phyloP scores from a whole-genome alignment of 2,113 vertebrate genomes.

The Corydoras sp. region DNA sequence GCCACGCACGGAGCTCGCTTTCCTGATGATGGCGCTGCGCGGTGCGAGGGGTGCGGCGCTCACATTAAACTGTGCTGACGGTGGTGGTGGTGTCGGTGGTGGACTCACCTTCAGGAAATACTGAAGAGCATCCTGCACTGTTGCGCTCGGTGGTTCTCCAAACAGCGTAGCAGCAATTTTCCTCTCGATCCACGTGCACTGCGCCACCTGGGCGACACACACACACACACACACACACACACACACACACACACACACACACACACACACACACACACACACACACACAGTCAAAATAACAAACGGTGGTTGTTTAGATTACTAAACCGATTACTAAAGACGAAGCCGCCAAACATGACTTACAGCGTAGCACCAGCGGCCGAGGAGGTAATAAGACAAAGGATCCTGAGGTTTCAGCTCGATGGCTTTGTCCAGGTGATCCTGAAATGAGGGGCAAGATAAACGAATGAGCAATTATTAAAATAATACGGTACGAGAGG shows the following conservation, averaged over 20 bases:
- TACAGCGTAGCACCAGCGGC: conserved; percentile 95
- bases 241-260: background rate
- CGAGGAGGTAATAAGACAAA: conserved; percentile 85
- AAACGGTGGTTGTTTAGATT: background rate
- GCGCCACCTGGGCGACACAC: conserved; percentile 69
- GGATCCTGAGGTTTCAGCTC: conserved; percentile 88
- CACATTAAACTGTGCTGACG: no score
- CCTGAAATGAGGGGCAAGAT: conserved; percentile 56
- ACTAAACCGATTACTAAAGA: no score
- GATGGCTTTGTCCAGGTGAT: conserved; percentile 93
- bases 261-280: background rate
- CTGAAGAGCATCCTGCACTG: conserved; percentile 78
- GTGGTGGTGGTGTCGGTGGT: background rate
- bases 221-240: background rate
- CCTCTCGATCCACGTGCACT: conserved; percentile 91
- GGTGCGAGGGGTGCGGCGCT: no score
- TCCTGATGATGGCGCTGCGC: no score
- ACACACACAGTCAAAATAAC: background rate
- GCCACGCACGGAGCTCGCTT: no score
- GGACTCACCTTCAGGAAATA: conserved; percentile 83
- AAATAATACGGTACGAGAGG: no score
- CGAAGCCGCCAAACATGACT: conserved; percentile 50
- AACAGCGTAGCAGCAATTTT: conserved; percentile 89
- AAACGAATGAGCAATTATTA: background rate
- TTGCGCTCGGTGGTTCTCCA: conserved; percentile 82